phyloP scores from a whole-genome alignment of 1,140 invertebrate genomes.

The Ylistrum balloti region DNA sequence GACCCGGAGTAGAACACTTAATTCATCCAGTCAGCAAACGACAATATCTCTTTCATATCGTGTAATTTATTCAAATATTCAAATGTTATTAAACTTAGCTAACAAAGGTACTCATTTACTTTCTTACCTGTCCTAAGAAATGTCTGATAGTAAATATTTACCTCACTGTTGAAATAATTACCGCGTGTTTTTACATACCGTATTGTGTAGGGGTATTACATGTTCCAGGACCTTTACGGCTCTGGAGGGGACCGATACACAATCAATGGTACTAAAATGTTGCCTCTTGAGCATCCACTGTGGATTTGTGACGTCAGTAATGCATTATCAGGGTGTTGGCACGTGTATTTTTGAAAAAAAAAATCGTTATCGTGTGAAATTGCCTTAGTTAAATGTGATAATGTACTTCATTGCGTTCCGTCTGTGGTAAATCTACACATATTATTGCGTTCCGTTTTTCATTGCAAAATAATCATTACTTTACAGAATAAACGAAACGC shows the following conservation, averaged over 20 bases:
- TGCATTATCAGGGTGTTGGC: no score
- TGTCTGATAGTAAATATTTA: neutral
- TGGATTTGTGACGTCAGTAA: no score
- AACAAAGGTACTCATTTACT: constrained; percentile 26
- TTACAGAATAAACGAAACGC: no score
- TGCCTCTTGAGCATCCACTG: no score
- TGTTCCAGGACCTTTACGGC: neutral
- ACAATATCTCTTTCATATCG: neutral
- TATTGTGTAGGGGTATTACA: neutral
- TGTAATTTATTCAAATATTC: constrained; percentile 25
- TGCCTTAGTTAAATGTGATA: no score
- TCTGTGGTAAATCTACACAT: no score
- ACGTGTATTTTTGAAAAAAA: no score
- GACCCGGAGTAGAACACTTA: neutral
- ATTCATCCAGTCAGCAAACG: neutral
- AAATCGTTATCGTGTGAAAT: no score
- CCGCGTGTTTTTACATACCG: neutral
- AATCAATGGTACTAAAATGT: no score
- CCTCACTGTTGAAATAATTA: neutral
- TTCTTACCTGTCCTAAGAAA: neutral
- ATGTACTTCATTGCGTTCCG: no score
- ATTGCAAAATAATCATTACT: no score
- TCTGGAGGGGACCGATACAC: neutral
- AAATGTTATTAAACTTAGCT: neutral
- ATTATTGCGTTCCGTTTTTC: no score